Evolutionary conservation across 1,140 invertebrate species (phyloP).

Genomic region (Helicoverpa armigera): DNA sequence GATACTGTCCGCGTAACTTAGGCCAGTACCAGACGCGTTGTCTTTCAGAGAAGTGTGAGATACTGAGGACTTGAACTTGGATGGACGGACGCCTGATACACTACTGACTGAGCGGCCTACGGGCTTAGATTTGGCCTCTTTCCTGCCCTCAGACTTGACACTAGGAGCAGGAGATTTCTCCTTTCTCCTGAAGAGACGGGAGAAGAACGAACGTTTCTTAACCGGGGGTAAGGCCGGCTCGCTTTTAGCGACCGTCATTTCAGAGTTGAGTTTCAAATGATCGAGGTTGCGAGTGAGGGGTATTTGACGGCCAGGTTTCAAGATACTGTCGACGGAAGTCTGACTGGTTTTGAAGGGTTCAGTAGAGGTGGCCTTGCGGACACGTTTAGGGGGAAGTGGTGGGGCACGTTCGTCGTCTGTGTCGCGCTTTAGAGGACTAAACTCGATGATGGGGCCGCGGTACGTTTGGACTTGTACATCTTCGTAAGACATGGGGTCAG

Average conservation of each 20-base stretch:
- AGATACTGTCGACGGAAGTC: slow-evolving; percentile 77
- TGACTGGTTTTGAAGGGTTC: slow-evolving; percentile 77
- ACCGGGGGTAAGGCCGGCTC: slow-evolving; percentile 78
- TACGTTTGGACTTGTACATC: slow-evolving; percentile 88
- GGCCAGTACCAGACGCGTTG: slow-evolving; percentile 73
- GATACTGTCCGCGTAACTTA: slow-evolving; percentile 85
- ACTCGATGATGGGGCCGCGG: slow-evolving; percentile 84
- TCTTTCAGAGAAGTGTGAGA: slow-evolving; percentile 82
- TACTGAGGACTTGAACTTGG: slow-evolving; percentile 75
- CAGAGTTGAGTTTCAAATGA: slow-evolving; percentile 48
- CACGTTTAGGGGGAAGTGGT: slow-evolving; percentile 92
- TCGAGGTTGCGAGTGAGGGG: slow-evolving; percentile 71
- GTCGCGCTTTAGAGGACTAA: slow-evolving; percentile 84
- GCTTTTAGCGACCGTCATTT: slow-evolving; percentile 67
- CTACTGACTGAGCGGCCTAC: slow-evolving; percentile 87
- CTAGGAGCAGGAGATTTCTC: slow-evolving; percentile 82
- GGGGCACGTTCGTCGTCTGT: slow-evolving; percentile 89
- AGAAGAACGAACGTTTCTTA: slow-evolving; percentile 84
- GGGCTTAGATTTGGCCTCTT: slow-evolving; percentile 71
- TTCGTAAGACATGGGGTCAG: slow-evolving; percentile 80
- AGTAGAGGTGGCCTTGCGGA: slow-evolving; percentile 88
- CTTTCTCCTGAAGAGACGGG: slow-evolving; percentile 79
- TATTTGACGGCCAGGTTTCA: slow-evolving; percentile 74
- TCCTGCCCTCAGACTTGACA: slow-evolving; percentile 72
- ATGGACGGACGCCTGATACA: slow-evolving; percentile 86